phyloP scores from a whole-genome alignment of 2,888 invertebrate species.

The Belgica antarctica region DNA sequence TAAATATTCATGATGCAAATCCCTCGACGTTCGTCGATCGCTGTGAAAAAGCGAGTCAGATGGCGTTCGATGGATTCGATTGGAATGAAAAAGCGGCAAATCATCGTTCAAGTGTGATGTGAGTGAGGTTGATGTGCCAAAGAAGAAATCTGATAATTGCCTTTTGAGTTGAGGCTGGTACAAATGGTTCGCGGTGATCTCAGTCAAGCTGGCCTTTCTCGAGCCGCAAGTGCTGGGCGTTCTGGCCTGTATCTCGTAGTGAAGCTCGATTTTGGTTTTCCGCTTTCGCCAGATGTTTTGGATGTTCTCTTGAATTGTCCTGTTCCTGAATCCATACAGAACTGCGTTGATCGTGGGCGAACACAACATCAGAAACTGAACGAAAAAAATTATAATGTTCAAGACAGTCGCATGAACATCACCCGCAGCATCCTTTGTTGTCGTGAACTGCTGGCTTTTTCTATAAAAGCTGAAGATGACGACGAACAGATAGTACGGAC shows the following conservation, averaged over 20 bases:
- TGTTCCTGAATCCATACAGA: conserved; percentile 73
- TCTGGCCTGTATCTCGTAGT: conserved; percentile 76
- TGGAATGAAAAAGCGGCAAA: not conserved
- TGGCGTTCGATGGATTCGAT: conserved; percentile 33
- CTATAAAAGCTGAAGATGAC: conserved; percentile 37
- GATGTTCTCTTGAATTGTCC: conserved; percentile 68
- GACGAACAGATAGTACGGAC: conserved; percentile 67
- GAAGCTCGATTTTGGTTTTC: conserved; percentile 73
- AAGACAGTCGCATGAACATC: conserved; percentile 52
- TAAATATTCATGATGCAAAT: conserved; percentile 39
- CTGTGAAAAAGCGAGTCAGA: conserved; percentile 33
- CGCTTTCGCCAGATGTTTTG: conserved; percentile 76
- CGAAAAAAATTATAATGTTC: conserved; percentile 63
- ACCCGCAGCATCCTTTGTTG: conserved; percentile 51
- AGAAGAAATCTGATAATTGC: conserved; percentile 39
- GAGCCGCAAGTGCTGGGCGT: conserved; percentile 77
- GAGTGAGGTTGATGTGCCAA: conserved; percentile 37
- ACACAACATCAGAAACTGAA: conserved; percentile 57
- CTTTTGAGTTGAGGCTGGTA: conserved; percentile 23
- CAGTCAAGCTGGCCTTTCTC: conserved; percentile 67
- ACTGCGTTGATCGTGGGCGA: conserved; percentile 74
- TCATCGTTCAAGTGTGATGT: conserved; percentile 40
- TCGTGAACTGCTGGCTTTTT: conserved; percentile 50
- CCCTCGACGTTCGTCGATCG: not conserved
- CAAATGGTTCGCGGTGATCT: conserved; percentile 24